Evolutionary conservation across 2,888 invertebrate species (phyloP), one percentile per base, ranked within the genome.

Genomic region (Hymenopus coronatus): DNA sequence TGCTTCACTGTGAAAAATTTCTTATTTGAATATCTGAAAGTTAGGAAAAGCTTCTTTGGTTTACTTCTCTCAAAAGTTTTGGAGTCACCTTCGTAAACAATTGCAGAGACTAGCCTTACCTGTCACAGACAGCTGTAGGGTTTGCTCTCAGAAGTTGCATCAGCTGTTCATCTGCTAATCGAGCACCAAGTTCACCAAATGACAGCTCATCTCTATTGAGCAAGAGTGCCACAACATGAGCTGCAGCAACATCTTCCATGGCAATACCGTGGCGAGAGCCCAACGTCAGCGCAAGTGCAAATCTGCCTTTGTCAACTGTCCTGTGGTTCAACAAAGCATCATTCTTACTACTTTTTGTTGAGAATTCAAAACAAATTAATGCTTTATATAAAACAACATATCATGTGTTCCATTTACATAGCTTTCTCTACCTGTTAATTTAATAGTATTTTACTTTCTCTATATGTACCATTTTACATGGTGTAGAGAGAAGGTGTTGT

Each of bases 231-330:
- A 90, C 89, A 3, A 91, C 89, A 90, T 92, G 91, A 84, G 90
- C 91, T 28, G 91, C 90, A 14, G 91, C 91, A n/a, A 94, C 92
- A 88, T 94, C 93, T 92, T 93, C 93, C 54, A 92, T 90, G 20
- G 93, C 91, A 83, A 94, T 91, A 40, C 92, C 92, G 91, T 94
- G 94, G 85, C 93, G 92, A 70, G 92, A 91, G 8, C 94, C 94
- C 89, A 94, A 91, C 27, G 92, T 92, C 86, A 94, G 90, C 15
- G 94, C 93, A 83, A 93, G 92, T 83, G 93, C 92, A 89, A 93
- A 93, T 82, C 93, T 92, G 83, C 92, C 92, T 28, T 92, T 92
- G 89, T 94, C 94, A 28, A 92, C 91, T 54, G 93, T 93, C 93
- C 94, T 94, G 90, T 54, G 91, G 90, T 70, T 70, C 2, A 70